Base-by-base conservation (phyloP, 2,888 invertebrate genomes). In the Drosophila eohydei region DNA sequence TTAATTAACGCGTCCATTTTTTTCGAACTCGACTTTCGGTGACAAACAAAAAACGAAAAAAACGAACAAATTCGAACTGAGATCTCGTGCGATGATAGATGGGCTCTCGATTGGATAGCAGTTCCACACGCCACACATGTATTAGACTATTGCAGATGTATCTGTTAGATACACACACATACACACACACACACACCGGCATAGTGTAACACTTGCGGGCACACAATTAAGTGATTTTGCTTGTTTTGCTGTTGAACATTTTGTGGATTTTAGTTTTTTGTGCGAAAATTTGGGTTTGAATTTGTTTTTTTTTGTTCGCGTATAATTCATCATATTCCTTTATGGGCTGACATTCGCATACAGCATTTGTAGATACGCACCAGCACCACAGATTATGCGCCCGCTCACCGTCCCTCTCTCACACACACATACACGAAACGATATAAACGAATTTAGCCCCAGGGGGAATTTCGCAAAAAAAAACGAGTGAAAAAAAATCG, bases 391-490 rank as follows among this genome's bases (percentile, higher is more conserved):
- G 73, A 67, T 80, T 72, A 69, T 65, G 52, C 46, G 30, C 65
- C 63, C 46, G 12, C 41, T 8, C 16, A n/a, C 46, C 14, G 38
- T 44, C 54, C 8, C 43, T 21, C 26, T 32, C 56, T 56, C 61
- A 44, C 48, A 16, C 51, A 48, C 40, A 50, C 28, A 61, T 21
- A 70, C 55, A 74, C 64, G 6, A 30, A 30, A 62, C 76, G 64
- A 85, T 78, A 86, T 86, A 81, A 85, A 84, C 85, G 85, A 84
- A 84, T 84, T 84, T 79, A 59, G 88, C 88, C 79, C 59, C 88
- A 72, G 74, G 86, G 83, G 77, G 81, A 84, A 88, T 80, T 84
- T 81, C 58, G 80, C 78, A 77, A 72, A 74, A 71, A 69, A 61
- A 64, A 51, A 36, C 34, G 21, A 80, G 60, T 50, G 60, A 64